Evolutionary conservation across 1,140 invertebrate species (phyloP).

Genomic region (Caerostris extrusa): DNA sequence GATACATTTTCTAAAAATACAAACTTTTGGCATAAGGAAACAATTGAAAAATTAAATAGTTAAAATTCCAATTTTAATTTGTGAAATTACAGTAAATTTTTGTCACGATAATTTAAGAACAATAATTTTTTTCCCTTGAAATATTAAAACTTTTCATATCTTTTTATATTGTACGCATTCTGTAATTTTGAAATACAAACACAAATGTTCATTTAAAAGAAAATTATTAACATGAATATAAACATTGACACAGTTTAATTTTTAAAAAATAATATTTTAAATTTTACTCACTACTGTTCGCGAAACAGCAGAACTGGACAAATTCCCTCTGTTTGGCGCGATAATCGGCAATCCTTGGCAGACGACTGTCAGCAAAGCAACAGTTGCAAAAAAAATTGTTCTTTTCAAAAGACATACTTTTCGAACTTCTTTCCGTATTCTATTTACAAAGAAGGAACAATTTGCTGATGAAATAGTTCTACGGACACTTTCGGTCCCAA

Average conservation of each 20-base stretch:
- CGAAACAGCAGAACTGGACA: conserved; percentile 37
- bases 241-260: not conserved
- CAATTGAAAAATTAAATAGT: too few relatives aligned
- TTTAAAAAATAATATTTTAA: not conserved
- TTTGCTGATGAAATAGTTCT: not conserved
- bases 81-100: too few relatives aligned
- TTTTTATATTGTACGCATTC: too few relatives aligned
- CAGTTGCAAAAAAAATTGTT: conserved; percentile 36
- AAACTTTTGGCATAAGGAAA: too few relatives aligned
- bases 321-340: conserved; percentile 46
- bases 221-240: too few relatives aligned
- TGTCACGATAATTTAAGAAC: too few relatives aligned
- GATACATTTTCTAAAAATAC: too few relatives aligned
- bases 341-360: conserved; percentile 39
- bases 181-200: too few relatives aligned
- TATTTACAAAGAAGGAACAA: not conserved
- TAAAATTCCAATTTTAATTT: too few relatives aligned
- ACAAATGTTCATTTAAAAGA: too few relatives aligned
- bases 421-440: not conserved
- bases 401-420: conserved; percentile 27
- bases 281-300: conserved; percentile 47
- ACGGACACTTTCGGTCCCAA: conserved; percentile 59
- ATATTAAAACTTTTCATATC: not conserved
- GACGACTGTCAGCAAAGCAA: conserved; percentile 12
- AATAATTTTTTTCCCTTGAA: not conserved